Evolutionary conservation across 2,888 invertebrate species (phyloP).

Genomic region (Poecilus cupreus): DNA sequence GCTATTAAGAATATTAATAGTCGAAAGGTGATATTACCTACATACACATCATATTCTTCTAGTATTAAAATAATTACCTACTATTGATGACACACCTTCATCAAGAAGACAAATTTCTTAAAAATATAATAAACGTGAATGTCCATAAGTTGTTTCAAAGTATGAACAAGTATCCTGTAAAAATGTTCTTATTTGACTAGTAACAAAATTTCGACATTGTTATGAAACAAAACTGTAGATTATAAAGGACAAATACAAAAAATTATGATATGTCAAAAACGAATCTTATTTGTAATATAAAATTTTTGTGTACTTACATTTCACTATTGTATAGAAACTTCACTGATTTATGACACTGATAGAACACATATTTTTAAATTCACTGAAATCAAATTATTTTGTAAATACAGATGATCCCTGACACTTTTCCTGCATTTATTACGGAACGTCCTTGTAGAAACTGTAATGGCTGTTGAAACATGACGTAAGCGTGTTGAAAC

Average conservation of each 20-base stretch:
- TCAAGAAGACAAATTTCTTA: constrained; percentile 27
- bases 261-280: constrained; percentile 58
- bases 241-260: constrained; percentile 44
- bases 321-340: constrained; percentile 6
- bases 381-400: constrained; percentile 43
- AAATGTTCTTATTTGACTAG: not conserved
- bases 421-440: constrained; percentile 58
- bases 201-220: constrained; percentile 29
- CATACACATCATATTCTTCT: not conserved
- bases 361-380: constrained; percentile 50
- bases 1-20: not conserved
- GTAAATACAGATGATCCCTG: constrained; percentile 57
- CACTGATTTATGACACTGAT: constrained; percentile 36
- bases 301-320: constrained; percentile 46
- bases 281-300: constrained; percentile 6
- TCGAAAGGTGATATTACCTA: not conserved
- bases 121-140: not conserved
- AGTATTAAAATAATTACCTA: constrained; percentile 23
- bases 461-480: constrained; percentile 57
- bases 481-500: constrained; percentile 57
- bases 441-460: constrained; percentile 52
- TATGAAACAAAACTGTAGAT: constrained; percentile 28
- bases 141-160: not conserved
- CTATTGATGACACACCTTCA: constrained; percentile 41
- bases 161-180: not conserved